Conservation (phyloP, 2,888 invertebrate species). For the Mimachlamys varia region DNA sequence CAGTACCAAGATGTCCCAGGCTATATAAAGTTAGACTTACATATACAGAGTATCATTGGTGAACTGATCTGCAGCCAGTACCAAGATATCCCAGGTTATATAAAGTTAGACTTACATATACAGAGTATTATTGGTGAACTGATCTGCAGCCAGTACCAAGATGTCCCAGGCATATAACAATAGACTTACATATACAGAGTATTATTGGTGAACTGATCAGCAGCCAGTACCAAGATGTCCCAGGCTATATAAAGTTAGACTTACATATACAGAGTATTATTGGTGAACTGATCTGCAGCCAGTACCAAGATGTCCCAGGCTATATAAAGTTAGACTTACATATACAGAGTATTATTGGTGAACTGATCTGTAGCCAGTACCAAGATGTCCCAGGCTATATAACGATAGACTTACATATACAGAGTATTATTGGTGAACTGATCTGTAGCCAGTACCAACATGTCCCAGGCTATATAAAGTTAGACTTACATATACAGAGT, state of each 20-base stretch:
- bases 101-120: slow-evolving; percentile 81
- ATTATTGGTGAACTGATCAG: slow-evolving; percentile 57
- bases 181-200: slow-evolving; percentile 65
- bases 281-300: slow-evolving; percentile 56
- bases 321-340: slow-evolving; percentile 81
- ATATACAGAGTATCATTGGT: slow-evolving; percentile 65
- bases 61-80: slow-evolving; percentile 61
- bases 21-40: slow-evolving; percentile 82
- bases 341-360: slow-evolving; percentile 64
- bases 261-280: slow-evolving; percentile 68
- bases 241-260: slow-evolving; percentile 84
- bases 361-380: slow-evolving; percentile 61
- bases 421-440: slow-evolving; percentile 60
- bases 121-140: slow-evolving; percentile 60
- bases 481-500: slow-evolving; percentile 65
- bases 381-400: slow-evolving; percentile 83
- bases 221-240: slow-evolving; percentile 72
- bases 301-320: slow-evolving; percentile 83
- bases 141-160: slow-evolving; percentile 66
- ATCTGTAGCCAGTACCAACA: slow-evolving; percentile 67
- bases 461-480: slow-evolving; percentile 84
- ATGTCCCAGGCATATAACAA: slow-evolving; percentile 82
- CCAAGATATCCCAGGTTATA: slow-evolving; percentile 83
- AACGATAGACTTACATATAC: slow-evolving; percentile 67
- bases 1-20: slow-evolving; percentile 82